Evolutionary conservation across 2,888 invertebrate species (phyloP).

Genomic region (Noctua janthina): DNA sequence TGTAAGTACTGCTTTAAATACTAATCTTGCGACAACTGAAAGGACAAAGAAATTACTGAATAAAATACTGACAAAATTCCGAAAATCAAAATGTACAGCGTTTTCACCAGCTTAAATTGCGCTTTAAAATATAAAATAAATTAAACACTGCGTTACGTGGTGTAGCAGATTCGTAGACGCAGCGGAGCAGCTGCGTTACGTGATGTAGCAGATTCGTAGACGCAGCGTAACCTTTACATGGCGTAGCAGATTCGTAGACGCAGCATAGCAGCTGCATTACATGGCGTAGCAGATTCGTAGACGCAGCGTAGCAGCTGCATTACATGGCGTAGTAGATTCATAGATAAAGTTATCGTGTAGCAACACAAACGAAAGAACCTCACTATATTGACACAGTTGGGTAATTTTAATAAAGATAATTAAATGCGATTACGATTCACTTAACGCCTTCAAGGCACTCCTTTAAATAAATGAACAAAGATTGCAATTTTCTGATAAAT

Average conservation of each 20-base stretch:
- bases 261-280: neutral
- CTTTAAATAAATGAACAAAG: conserved; percentile 8
- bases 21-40: too few species aligned
- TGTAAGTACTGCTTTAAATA: too few species aligned
- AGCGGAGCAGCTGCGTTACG: too few species aligned
- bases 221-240: neutral
- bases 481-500: conserved; percentile 20
- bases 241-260: neutral
- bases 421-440: neutral
- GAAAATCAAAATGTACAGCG: too few species aligned
- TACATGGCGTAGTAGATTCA: neutral
- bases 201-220: neutral
- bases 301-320: neutral
- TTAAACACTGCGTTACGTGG: too few species aligned
- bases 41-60: too few species aligned
- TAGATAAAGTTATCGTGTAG: neutral
- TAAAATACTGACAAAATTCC: too few species aligned
- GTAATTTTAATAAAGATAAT: neutral
- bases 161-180: neutral
- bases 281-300: neutral
- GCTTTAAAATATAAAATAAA: too few species aligned
- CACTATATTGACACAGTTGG: neutral
- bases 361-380: neutral
- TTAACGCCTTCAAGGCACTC: neutral
- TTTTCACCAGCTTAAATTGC: too few species aligned